Evolutionary conservation across 2,797 vertebrate species (phyloP), one percentile per base, ranked within the genome.

Genomic region (Cossypha caffra): DNA sequence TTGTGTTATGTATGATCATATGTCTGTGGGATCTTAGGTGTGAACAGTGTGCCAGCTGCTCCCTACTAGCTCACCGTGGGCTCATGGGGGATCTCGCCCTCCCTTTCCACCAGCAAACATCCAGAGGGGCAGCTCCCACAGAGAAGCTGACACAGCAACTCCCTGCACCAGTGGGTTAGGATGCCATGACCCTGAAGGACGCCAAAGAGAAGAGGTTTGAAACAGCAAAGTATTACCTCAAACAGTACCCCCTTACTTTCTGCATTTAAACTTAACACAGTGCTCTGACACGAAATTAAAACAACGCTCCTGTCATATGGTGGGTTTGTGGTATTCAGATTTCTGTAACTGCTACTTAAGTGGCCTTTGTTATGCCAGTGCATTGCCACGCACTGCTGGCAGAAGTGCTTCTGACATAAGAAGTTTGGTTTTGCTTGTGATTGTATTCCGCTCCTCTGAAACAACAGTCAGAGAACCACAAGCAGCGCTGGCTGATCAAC

Each of bases 1-100:
- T 58, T 4, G 3, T 5, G 19, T 47, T 58, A 45, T 0, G 2
- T 47, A 42, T 16, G 16, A 16, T 58, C 1, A 2, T 0, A 0
- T 38, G 68, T 43, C 81, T 48, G 75, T 37, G 50, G 69, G 69
- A 55, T 21, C 43, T 7, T 42, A 13, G 54, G 29, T 57, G 72
- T 10, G 35, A 82, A 29, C 16, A 38, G 42, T 0, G 8, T 7
- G 35, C 47, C 29, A 12, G 38, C 55, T 62, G 69, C 87, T 55
- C 64, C 57, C 37, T n/a, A 52, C 38, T 16, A 42, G 37, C 58
- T 58, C 10, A 0, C 76, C 13, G 3, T 1, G 17, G 5, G 26
- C 47, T 71, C n/a, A 7, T 0, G 0, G 3, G 14, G 38, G 13
- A 48, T 35, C 40, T 74, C 1, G 0, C 23, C 19, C n/a, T 59